These are phyloP conservation scores for Argentina silus DNA, from an alignment of 2,797 vertebrate genomes.

Conservation along the genomic window DNA sequence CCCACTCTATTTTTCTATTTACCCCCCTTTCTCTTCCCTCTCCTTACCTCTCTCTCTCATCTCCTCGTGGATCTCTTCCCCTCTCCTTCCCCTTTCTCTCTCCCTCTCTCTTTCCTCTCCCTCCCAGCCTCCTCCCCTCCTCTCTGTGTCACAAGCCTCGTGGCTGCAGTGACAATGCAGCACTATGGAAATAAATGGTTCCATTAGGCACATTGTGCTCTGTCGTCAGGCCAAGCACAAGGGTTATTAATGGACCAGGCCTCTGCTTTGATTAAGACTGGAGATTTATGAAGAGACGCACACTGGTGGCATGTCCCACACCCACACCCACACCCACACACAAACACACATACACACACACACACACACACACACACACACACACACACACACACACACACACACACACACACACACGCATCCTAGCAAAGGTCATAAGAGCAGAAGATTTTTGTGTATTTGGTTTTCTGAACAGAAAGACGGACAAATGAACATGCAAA, in stretches of 20 bases:
- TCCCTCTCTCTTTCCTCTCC: conserved; percentile 38
- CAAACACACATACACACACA: conserved; percentile 11
- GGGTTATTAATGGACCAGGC: conserved; percentile 79
- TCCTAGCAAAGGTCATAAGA: conserved; percentile 24
- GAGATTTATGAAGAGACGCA: conserved; percentile 81
- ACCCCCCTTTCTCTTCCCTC: background rate
- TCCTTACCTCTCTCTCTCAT: background rate
- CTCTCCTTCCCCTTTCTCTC: background rate
- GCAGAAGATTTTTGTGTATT: background rate
- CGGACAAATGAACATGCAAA: background rate
- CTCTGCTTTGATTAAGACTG: conserved; percentile 77
- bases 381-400: conserved; percentile 21
- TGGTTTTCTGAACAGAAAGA: background rate
- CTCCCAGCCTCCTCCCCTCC: conserved; percentile 46
- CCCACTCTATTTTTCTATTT: background rate
- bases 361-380: conserved; percentile 15
- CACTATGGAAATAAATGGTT: conserved; percentile 88
- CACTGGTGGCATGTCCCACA: conserved; percentile 18
- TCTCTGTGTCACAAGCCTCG: conserved; percentile 46
- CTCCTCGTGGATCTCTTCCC: conserved; percentile 25
- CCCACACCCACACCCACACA: conserved; percentile 27
- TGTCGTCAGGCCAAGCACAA: conserved; percentile 70
- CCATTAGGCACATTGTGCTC: conserved; percentile 83
- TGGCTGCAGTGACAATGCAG: conserved; percentile 64
- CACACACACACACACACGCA: background rate